Evolutionary conservation across 2,888 invertebrate species (phyloP).

Genomic region (Vandiemenella viatica): DNA sequence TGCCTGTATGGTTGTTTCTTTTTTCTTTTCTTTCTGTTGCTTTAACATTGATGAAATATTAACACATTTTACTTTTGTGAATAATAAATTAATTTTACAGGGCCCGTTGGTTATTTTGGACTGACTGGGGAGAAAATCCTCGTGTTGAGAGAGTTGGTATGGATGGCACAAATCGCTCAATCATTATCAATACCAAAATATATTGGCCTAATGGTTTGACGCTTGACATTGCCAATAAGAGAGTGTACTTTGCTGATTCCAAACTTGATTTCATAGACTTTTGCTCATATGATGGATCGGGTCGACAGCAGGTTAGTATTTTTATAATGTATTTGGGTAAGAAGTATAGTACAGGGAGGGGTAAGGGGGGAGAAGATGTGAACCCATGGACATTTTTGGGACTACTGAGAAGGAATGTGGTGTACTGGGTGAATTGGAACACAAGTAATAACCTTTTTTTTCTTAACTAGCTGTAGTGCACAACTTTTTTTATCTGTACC

Average conservation of each 20-base stretch:
- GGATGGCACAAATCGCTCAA: slow-evolving; percentile 77
- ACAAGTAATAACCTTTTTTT: no score
- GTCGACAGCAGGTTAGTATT: slow-evolving; percentile 78
- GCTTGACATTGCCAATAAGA: slow-evolving; percentile 78
- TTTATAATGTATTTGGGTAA: no score
- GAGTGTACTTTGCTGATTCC: slow-evolving; percentile 94
- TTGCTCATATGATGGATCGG: slow-evolving; percentile 89
- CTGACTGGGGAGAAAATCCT: slow-evolving; percentile 97
- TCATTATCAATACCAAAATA: slow-evolving; percentile 83
- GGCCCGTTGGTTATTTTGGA: slow-evolving; percentile 89
- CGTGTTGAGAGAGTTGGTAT: slow-evolving; percentile 89
- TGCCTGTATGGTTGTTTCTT: no score
- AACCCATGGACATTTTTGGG: no score
- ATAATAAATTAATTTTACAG: slow-evolving; percentile 21
- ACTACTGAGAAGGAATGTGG: no score
- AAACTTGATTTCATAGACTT: slow-evolving; percentile 96
- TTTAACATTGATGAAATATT: no score
- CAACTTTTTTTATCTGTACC: no score
- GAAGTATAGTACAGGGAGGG: no score
- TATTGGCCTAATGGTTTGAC: slow-evolving; percentile 99
- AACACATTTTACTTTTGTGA: background rate
- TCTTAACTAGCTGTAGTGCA: no score
- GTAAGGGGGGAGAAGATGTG: no score
- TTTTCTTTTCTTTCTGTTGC: no score
- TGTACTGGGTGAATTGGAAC: no score